Base-by-base conservation (phyloP, 2,888 invertebrate species). In the Molanna angustata region DNA sequence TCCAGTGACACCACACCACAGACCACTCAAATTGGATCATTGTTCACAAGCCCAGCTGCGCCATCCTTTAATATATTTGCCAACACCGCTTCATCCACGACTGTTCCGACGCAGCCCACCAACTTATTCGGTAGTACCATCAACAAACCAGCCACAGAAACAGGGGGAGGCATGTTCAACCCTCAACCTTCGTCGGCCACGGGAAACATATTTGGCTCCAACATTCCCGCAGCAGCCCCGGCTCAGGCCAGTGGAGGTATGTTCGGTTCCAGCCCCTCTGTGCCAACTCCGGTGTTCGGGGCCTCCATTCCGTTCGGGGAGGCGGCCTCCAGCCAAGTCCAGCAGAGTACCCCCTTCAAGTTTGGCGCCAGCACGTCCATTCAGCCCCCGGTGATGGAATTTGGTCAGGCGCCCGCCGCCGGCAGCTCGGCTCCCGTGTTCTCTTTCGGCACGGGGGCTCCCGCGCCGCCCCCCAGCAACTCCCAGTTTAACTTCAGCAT, bases 361-460 rank as follows among this genome's bases (percentile, higher is more conserved):
- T 56, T 56, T 37, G 55, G 55, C 2, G 32, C 54, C 14, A 7
- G 32, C 3, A 49, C 41, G 11, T 46, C 54, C 13, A 21, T 32
- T 20, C 18, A 18, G 11, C 37, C 50, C 1, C 18, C 46, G 7
- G 32, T 14, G 0, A 42, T 46, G 18, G 54, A 49, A n/a, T 49
- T 54, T 18, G 57, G 54, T n/a, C 44, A 18, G 16, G 46, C 41
- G 4, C 41, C 44, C 2, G 33, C 52, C 3, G 48, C 50, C 4
- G 47, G 42, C 7, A 21, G 52, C 3, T 39, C 45, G 35, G 62
- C 61, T 4, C 63, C 63, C 7, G 62, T 64, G 45, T 68, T 68
- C 52, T 59, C 63, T 9, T 69, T 69, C 58, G 69, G 68, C 16
- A 55, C 65, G 19, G 62, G 64, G 19, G 54, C 64, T 2, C 7